phyloP scores from a whole-genome alignment of 1,140 invertebrate genomes.

The Drosophila serrata region DNA sequence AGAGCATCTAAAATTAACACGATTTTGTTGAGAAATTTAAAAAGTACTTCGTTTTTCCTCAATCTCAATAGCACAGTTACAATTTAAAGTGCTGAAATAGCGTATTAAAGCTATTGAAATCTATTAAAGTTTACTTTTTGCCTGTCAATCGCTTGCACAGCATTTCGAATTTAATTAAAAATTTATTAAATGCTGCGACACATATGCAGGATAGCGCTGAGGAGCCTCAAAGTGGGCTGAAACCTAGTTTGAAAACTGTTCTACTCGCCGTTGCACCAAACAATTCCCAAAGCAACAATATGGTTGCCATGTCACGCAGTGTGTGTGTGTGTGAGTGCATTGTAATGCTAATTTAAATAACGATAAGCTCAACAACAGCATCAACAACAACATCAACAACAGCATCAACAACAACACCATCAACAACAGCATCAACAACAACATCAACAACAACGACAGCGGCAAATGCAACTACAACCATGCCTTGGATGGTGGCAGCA shows the following conservation, averaged over 20 bases:
- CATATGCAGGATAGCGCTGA: constrained; percentile 12
- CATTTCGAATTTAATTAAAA: constrained; percentile 64
- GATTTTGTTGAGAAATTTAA: background rate
- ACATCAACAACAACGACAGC: constrained; percentile 25
- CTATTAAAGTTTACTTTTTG: background rate
- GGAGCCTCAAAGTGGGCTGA: background rate
- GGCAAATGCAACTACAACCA: constrained; percentile 22
- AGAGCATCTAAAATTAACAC: background rate
- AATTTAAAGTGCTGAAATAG: too few relatives aligned
- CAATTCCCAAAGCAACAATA: constrained; percentile 63
- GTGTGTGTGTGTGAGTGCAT: constrained; percentile 50
- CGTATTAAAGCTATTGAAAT: background rate
- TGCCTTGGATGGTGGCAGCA: constrained; percentile 31
- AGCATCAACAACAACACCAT: constrained; percentile 64
- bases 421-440: constrained; percentile 71
- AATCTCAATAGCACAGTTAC: too few relatives aligned
- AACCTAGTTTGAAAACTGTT: constrained; percentile 48
- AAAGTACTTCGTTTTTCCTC: background rate
- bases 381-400: constrained; percentile 28
- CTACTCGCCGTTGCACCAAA: constrained; percentile 22
- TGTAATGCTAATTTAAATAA: constrained; percentile 83
- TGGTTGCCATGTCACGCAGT: constrained; percentile 44
- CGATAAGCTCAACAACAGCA: constrained; percentile 72
- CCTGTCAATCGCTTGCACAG: constrained; percentile 46
- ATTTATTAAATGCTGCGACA: constrained; percentile 60